Evolutionary conservation across 2,797 vertebrate species (phyloP).

Genomic region (Mormyrus proboscirostris): DNA sequence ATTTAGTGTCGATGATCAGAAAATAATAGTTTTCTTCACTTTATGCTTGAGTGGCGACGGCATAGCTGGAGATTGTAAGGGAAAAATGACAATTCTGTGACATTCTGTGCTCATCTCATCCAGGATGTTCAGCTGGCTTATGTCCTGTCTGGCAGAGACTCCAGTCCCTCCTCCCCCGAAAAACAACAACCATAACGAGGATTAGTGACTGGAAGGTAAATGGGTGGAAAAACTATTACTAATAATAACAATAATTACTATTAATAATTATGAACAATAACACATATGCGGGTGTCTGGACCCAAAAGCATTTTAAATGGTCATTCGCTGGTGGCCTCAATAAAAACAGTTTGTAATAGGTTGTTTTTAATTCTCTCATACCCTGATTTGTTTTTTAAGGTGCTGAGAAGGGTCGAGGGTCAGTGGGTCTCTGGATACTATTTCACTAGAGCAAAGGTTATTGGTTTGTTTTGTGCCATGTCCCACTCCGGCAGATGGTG

Average conservation of each 20-base stretch:
- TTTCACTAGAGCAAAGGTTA: neutral
- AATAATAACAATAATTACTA: constrained; percentile 1
- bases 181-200: neutral
- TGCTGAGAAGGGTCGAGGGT: neutral
- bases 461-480: neutral
- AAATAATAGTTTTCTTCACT: neutral
- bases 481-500: neutral
- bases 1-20: neutral
- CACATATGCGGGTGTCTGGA: neutral
- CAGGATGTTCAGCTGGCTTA: neutral
- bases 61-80: neutral
- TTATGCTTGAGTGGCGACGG: neutral
- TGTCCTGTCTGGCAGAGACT: neutral
- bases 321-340: neutral
- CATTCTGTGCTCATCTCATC: neutral
- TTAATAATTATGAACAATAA: neutral
- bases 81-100: neutral
- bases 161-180: neutral
- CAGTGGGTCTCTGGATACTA: neutral
- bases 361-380: neutral
- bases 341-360: neutral
- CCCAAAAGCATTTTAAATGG: neutral
- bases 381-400: neutral
- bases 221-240: neutral
- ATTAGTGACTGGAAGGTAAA: neutral